phyloP scores from a whole-genome alignment of 1,140 invertebrate species.

The Leptoteleia sp. region DNA sequence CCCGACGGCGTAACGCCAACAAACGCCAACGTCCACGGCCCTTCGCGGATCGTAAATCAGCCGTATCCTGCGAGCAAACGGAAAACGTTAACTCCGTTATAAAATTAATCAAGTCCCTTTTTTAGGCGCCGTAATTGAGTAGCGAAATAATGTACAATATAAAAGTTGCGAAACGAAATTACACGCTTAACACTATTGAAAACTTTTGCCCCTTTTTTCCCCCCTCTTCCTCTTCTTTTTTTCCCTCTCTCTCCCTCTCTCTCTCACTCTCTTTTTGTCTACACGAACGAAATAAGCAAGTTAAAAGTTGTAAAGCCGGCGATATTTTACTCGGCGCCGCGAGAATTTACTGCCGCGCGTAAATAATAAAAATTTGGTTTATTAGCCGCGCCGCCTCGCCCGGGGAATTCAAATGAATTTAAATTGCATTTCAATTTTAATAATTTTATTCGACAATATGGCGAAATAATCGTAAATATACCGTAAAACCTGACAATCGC shows the following conservation, averaged over 20 bases:
- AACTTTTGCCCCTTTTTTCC: too few species aligned
- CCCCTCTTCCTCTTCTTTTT: too few species aligned
- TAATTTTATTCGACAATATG: constrained; percentile 49
- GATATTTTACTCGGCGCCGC: constrained; percentile 22
- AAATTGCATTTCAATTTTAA: constrained; percentile 53
- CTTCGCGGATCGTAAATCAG: constrained; percentile 23
- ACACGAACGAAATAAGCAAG: constrained; percentile 41
- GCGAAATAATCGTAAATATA: constrained; percentile 49
- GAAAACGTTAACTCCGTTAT: constrained; percentile 29
- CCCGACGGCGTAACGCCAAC: background rate
- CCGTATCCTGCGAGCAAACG: background rate
- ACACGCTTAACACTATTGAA: constrained; percentile 34
- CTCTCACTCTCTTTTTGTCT: too few species aligned
- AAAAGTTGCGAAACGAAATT: constrained; percentile 44
- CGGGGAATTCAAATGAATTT: constrained; percentile 36
- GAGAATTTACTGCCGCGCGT: constrained; percentile 22
- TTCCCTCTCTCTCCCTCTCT: too few species aligned
- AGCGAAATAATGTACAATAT: constrained; percentile 45
- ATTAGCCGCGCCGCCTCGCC: constrained; percentile 9
- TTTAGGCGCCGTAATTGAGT: constrained; percentile 39
- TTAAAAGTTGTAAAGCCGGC: constrained; percentile 36
- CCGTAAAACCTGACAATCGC: constrained; percentile 44
- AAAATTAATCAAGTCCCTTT: constrained; percentile 33
- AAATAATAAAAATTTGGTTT: constrained; percentile 47
- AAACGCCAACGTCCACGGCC: background rate